Percentiles rank a stretch among this genome's conserved stretches.
These are phyloP conservation scores for Calliopsis andreniformis DNA, from an alignment of 1,140 invertebrate genomes.

Conservation along the genomic window DNA sequence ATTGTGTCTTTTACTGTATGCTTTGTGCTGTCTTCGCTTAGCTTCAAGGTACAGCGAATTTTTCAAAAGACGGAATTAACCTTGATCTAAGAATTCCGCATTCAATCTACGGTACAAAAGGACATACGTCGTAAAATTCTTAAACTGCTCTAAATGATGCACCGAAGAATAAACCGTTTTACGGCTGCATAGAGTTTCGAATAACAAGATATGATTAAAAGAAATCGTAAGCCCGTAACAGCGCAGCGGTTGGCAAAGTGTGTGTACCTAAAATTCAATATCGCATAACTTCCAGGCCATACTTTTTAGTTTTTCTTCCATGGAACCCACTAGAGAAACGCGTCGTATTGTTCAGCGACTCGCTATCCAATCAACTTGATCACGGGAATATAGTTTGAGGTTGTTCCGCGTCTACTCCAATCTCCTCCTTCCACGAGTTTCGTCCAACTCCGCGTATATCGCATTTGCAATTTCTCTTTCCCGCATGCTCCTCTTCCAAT, in stretches of 20 bases:
- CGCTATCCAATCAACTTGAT: slow-evolving; percentile 65
- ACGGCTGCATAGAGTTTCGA: not conserved
- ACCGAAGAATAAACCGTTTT: not conserved
- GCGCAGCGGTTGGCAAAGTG: not conserved
- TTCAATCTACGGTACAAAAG: not conserved
- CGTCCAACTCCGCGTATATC: slow-evolving; percentile 51
- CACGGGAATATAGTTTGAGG: slow-evolving; percentile 63
- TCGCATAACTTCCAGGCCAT: slow-evolving; percentile 9
- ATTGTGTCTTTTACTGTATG: too few species aligned
- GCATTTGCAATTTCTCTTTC: slow-evolving; percentile 62
- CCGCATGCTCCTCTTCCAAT: slow-evolving; percentile 43
- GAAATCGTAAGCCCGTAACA: not conserved
- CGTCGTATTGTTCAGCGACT: slow-evolving; percentile 55
- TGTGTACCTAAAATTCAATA: slow-evolving; percentile 18
- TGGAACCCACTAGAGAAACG: slow-evolving; percentile 26
- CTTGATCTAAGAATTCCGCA: too few species aligned
- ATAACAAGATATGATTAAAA: slow-evolving; percentile 17
- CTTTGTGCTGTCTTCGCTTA: too few species aligned
- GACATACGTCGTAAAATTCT: too few species aligned
- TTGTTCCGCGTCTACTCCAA: slow-evolving; percentile 60
- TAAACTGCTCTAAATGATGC: too few species aligned
- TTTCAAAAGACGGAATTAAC: too few species aligned
- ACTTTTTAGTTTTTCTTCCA: slow-evolving; percentile 42
- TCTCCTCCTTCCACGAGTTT: slow-evolving; percentile 51
- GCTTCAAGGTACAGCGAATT: too few species aligned